phyloP scores from a whole-genome alignment of 2,888 invertebrate species.

The Gerosis bhagava region DNA sequence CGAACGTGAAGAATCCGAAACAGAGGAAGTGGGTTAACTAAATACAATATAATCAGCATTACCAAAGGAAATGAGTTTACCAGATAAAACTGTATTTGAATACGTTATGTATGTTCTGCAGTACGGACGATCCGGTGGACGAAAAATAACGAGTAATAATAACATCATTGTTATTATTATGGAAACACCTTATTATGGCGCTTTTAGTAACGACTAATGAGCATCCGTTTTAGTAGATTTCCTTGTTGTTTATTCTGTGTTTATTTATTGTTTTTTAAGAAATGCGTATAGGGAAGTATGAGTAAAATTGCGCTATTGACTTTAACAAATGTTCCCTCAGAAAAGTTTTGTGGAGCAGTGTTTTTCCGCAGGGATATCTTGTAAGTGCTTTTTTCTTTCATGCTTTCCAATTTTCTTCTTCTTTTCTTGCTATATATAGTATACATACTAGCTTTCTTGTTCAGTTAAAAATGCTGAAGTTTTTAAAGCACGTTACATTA shows the following conservation, averaged over 20 bases:
- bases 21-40: conserved; percentile 44
- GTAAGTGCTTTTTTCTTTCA: conserved; percentile 22
- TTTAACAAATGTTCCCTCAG: conserved; percentile 16
- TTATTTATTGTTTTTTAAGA: too few relatives aligned
- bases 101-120: too few relatives aligned
- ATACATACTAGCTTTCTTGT: conserved; percentile 5
- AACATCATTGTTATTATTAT: too few relatives aligned
- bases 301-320: conserved; percentile 8
- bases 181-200: conserved; percentile 3
- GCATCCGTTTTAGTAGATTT: conserved; percentile 2
- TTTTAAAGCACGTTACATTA: too few relatives aligned
- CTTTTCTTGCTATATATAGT: conserved; percentile 11
- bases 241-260: conserved; percentile 1
- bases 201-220: conserved; percentile 8
- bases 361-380: conserved; percentile 20
- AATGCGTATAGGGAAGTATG: conserved; percentile 3
- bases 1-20: conserved; percentile 66
- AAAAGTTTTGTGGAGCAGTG: conserved; percentile 13
- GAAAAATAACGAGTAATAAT: too few relatives aligned
- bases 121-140: too few relatives aligned
- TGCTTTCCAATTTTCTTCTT: conserved; percentile 13
- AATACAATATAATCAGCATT: conserved; percentile 41
- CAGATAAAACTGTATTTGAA: conserved; percentile 46
- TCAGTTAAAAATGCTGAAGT: neutral
- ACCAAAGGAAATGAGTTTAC: conserved; percentile 57